A percentile compares a stretch with the other conserved stretches of the same genome.
Conservation (phyloP, 2,797 vertebrate genomes). For the Strix occidentalis region DNA sequence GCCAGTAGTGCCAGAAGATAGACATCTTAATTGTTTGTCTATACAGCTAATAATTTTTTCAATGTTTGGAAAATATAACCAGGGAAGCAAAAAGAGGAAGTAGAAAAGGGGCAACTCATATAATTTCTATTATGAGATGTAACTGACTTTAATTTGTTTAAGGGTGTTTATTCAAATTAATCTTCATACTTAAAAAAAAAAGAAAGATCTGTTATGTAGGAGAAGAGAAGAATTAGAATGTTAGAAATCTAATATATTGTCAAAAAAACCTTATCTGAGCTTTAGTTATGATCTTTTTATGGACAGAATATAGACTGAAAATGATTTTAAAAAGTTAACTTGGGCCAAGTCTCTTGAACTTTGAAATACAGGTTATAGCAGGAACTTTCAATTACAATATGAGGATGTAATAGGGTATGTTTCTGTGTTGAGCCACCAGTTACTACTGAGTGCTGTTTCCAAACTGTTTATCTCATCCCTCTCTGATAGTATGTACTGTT, state of each 20-base stretch:
- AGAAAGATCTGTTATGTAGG: not conserved
- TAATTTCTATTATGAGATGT: not conserved
- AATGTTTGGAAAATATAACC: not conserved
- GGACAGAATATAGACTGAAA: not conserved
- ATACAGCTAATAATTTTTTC: not conserved
- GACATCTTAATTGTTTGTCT: not conserved
- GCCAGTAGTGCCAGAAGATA: not conserved
- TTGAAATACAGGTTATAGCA: not conserved
- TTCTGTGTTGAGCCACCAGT: not conserved
- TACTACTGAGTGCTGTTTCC: not conserved
- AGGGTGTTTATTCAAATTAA: not conserved
- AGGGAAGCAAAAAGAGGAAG: not conserved
- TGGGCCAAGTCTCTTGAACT: not conserved
- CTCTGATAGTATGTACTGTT: not conserved
- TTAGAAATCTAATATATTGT: not conserved
- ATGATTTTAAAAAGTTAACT: not conserved
- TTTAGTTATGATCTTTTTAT: not conserved
- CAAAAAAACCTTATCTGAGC: not conserved
- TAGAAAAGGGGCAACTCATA: not conserved
- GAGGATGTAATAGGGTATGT: not conserved
- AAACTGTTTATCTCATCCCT: rapidly evolving
- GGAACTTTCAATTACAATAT: not conserved
- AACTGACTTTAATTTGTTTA: not conserved
- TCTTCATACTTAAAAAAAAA: not conserved
- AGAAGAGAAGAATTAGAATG: not conserved